Evolutionary conservation across 2,113 vertebrate genomes (phyloP), one percentile per base, ranked within the genome.

Genomic region (Puffinus mauretanicus): DNA sequence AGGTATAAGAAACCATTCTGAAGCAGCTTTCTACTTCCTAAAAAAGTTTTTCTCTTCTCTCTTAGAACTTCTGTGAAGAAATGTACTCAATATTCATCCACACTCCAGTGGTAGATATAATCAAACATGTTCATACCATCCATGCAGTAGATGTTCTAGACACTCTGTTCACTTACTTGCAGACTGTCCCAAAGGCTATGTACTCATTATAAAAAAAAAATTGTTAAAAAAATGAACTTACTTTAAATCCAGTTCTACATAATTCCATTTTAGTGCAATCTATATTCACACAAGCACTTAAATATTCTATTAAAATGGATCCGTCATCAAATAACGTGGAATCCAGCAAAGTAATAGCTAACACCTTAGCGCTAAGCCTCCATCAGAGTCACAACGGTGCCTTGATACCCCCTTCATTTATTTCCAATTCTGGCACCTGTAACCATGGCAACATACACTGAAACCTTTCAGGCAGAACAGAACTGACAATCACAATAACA

Each of bases 381-480:
- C 96, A 97, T 97, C 95, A 97, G 90, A 96, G 91, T 93, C 97
- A 97, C 86, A 92, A 96, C 66, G 38, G 98, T 96, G 94, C 83
- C 80, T 96, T 97, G 96, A 97, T 97, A 96, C 88, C 93, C 94
- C 91, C 96, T 96, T 97, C 97, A 98, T 98, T 98, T 98, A 96
- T 96, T 98, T 98, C 97, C 98, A 97, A 65, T 98, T 97, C 98
- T 97, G 95, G 97, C 86, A 92, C 93, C 80, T 93, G 98, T 98
- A 98, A 97, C 98, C 98, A 98, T 98, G 95, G 98, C 97, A 98
- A 98, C 98, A n/a, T 97, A 97, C 71, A 97, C 93, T 42, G 96
- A 98, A 98, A 96, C 88, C 97, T 98, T 98, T 98, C 97, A 97
- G 97, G 98, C 98, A 98, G 98, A 98, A 98, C 95, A 96, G 97